A percentile compares a stretch with the other conserved stretches of the same genome.
Evolutionary conservation across 2,888 invertebrate genomes (phyloP).

Genomic region (Temnothorax rugatulus): DNA sequence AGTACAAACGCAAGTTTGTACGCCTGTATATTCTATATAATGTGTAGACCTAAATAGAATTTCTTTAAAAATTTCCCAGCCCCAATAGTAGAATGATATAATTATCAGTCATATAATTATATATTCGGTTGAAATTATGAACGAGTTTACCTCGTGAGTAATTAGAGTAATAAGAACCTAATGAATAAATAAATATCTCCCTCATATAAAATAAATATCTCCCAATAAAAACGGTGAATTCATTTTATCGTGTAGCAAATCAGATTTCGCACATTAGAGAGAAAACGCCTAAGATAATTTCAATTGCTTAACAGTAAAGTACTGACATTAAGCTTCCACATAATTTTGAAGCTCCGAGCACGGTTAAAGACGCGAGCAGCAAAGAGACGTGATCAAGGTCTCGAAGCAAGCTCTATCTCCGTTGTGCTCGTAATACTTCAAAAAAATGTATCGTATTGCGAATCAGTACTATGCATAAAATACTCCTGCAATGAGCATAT

Average conservation of each 20-base stretch:
- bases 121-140: slow-evolving; percentile 25
- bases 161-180: neutral
- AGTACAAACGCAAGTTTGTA: slow-evolving; percentile 13
- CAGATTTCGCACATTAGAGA: neutral
- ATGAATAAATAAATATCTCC: neutral
- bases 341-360: slow-evolving; percentile 58
- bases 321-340: slow-evolving; percentile 10
- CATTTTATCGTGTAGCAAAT: neutral
- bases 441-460: slow-evolving; percentile 36
- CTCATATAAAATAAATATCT: neutral
- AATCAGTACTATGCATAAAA: slow-evolving; percentile 32
- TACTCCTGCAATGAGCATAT: slow-evolving; percentile 1
- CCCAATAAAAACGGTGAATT: slow-evolving; percentile 13
- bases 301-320: slow-evolving; percentile 7
- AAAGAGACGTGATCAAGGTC: slow-evolving; percentile 83
- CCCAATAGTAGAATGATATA: slow-evolving; percentile 18
- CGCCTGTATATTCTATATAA: neutral
- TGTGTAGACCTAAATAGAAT: slow-evolving; percentile 16
- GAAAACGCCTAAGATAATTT: slow-evolving; percentile 1
- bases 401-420: slow-evolving; percentile 72
- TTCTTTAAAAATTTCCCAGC: slow-evolving; percentile 13
- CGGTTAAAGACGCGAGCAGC: slow-evolving; percentile 55
- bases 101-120: slow-evolving; percentile 7
- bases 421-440: slow-evolving; percentile 64
- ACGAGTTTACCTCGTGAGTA: neutral